phyloP scores from a whole-genome alignment of 1,140 invertebrate species.

The Drosophila burlai region DNA sequence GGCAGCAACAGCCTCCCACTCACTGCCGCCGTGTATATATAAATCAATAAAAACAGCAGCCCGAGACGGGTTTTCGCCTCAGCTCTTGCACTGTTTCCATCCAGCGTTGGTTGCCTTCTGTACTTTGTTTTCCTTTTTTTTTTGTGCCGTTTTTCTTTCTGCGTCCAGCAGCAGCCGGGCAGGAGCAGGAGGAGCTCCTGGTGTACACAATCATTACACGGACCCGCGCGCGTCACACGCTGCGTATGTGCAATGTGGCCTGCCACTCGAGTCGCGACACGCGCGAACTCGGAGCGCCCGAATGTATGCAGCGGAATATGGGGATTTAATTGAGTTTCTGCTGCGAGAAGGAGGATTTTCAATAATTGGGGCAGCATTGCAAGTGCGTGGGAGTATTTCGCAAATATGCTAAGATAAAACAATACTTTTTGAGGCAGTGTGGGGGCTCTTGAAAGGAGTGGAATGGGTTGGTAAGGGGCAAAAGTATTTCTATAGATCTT shows the following conservation, averaged over 20 bases:
- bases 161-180: conserved; percentile 33
- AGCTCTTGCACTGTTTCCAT: conserved; percentile 45
- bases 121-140: conserved; percentile 55
- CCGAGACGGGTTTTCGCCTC: conserved; percentile 51
- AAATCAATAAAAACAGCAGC: conserved; percentile 81
- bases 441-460: not conserved
- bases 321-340: conserved; percentile 69
- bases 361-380: conserved; percentile 72
- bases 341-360: conserved; percentile 38
- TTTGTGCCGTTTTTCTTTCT: conserved; percentile 4
- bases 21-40: conserved; percentile 59
- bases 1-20: conserved; percentile 68
- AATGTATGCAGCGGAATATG: conserved; percentile 66
- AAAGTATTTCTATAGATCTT: not conserved
- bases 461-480: no score
- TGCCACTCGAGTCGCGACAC: conserved; percentile 43
- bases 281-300: conserved; percentile 59
- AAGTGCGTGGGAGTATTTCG: conserved; percentile 22
- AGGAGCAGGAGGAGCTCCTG: conserved; percentile 41
- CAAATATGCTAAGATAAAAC: conserved; percentile 10
- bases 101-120: conserved; percentile 40
- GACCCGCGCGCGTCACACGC: conserved; percentile 51
- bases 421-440: not conserved
- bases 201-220: conserved; percentile 56
- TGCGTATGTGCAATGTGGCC: conserved; percentile 53